A percentile compares a stretch with the other conserved stretches of the same genome.
Evolutionary conservation across 2,113 vertebrate genomes (phyloP).

Genomic region (Eolophus roseicapilla): DNA sequence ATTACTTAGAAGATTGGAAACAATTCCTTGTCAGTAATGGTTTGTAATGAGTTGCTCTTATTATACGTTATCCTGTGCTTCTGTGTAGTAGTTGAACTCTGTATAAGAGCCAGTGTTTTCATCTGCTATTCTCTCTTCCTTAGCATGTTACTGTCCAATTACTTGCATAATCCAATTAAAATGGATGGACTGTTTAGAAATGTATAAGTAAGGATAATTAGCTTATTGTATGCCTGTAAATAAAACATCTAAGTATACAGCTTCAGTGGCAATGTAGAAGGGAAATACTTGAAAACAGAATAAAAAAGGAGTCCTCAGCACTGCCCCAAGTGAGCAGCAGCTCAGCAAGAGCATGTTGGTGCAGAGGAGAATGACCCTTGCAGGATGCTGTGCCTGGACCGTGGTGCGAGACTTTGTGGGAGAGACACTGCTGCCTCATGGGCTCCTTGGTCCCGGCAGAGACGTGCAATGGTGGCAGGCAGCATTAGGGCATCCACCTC

Average conservation of each 20-base stretch:
- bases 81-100: neutral
- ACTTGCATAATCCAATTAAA: neutral
- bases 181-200: neutral
- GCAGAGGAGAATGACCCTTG: neutral
- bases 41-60: neutral
- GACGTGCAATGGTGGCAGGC: neutral
- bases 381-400: neutral
- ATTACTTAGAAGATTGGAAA: neutral
- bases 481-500: too few species aligned
- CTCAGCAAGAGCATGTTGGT: neutral
- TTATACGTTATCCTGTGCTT: neutral
- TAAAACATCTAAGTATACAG: neutral
- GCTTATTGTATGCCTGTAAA: neutral
- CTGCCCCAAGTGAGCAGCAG: neutral
- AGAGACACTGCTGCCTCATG: accelerated
- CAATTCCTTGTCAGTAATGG: neutral
- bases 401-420: accelerated
- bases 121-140: neutral
- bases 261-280: neutral
- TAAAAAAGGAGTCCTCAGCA: neutral
- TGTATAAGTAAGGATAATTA: neutral
- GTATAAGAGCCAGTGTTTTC: neutral
- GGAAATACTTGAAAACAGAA: neutral
- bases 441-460: neutral
- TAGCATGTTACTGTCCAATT: neutral